phyloP scores from a whole-genome alignment of 2,113 vertebrate genomes.

The Hepsetus odoe region DNA sequence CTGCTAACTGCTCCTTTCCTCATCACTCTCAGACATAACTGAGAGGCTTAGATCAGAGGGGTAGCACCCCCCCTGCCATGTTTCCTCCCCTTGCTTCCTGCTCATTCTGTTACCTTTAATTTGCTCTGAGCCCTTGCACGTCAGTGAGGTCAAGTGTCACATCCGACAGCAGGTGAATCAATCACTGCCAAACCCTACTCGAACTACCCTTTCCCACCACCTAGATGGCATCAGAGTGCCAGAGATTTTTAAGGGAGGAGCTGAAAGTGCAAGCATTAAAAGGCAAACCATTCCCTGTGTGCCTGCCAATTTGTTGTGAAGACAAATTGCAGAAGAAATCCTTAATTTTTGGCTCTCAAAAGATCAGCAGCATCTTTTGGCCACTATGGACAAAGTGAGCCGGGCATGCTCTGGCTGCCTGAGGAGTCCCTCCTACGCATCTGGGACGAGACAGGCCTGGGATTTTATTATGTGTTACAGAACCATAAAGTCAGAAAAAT shows the following conservation, averaged over 20 bases:
- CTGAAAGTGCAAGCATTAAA: constrained; percentile 35
- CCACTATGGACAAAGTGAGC: constrained; percentile 55
- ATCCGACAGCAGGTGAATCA: constrained; percentile 40
- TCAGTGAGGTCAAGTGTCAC: constrained; percentile 35
- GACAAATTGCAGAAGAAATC: constrained; percentile 57
- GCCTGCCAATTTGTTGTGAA: constrained; percentile 49
- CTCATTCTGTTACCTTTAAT: constrained; percentile 48
- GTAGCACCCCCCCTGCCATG: not conserved
- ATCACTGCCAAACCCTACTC: constrained; percentile 27
- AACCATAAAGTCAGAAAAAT: constrained; percentile 56
- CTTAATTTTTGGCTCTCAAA: constrained; percentile 60
- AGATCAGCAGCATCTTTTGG: constrained; percentile 55
- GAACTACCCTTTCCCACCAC: constrained; percentile 60
- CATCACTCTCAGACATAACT: not conserved
- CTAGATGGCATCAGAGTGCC: constrained; percentile 76
- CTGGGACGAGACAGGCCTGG: constrained; percentile 59
- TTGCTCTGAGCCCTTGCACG: constrained; percentile 39
- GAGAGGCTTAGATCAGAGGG: not conserved
- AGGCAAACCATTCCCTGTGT: constrained; percentile 22
- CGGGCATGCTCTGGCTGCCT: constrained; percentile 52
- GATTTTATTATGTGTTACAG: constrained; percentile 66
- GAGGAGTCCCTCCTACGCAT: constrained; percentile 61
- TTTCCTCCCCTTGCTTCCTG: constrained; percentile 19
- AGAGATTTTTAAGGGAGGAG: constrained; percentile 52
- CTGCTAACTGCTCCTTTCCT: constrained; percentile 13